Conservation (phyloP, 2,113 vertebrate genomes). For the Heliornis fulica region DNA sequence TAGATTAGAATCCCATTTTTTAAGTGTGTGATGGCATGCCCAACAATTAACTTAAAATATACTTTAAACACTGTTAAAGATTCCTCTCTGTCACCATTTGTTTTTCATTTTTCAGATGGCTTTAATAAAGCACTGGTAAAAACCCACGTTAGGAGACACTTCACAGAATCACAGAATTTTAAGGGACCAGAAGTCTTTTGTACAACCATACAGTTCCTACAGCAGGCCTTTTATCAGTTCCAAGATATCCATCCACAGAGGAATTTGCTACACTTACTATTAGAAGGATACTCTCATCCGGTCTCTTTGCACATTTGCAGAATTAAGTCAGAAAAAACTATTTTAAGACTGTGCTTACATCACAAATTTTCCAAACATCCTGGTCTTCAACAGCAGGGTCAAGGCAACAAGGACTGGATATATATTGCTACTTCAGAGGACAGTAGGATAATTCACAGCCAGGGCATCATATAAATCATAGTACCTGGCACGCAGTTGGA, state of each 20-base stretch:
- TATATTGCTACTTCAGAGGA: neutral
- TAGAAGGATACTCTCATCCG: neutral
- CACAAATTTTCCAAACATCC: neutral
- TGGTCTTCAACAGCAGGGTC: neutral
- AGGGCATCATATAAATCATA: neutral
- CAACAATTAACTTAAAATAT: neutral
- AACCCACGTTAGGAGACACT: neutral
- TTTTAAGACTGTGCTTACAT: neutral
- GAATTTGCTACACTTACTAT: neutral
- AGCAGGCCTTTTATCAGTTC: neutral
- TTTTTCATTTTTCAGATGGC: neutral
- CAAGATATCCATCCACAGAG: neutral
- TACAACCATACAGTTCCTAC: neutral
- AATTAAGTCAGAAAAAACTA: neutral
- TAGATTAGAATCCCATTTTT: neutral
- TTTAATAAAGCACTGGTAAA: neutral
- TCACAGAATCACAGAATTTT: too few species aligned
- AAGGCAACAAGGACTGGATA: neutral
- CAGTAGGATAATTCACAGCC: fast-evolving
- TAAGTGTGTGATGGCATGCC: neutral
- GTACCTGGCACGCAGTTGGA: neutral
- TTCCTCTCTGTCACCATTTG: neutral
- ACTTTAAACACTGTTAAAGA: neutral
- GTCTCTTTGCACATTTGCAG: neutral
- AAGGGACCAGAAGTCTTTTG: neutral